A percentile compares a stretch with the other conserved stretches of the same genome.
phyloP scores from a whole-genome alignment of 2,797 vertebrate species.

The Epinephelus awoara region DNA sequence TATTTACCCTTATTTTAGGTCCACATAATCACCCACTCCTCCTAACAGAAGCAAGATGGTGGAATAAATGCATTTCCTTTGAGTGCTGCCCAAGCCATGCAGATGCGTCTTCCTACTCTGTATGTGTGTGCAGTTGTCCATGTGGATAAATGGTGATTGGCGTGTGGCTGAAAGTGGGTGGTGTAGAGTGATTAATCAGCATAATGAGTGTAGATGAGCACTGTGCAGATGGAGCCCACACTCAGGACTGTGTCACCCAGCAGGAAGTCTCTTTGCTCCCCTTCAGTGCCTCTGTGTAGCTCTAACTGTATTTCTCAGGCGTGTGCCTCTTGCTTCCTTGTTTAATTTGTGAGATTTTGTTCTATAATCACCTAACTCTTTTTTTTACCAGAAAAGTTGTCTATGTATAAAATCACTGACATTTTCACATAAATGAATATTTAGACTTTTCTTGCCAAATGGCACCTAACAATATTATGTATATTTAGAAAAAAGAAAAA shows the following conservation, averaged over 20 bases:
- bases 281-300: conserved; percentile 53
- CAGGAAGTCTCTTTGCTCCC: conserved; percentile 72
- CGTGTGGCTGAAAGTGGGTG: conserved; percentile 80
- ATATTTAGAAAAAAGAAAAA: neutral
- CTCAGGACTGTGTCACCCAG: conserved; percentile 79
- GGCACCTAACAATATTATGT: neutral
- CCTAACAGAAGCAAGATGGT: conserved; percentile 35
- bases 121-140: conserved; percentile 71
- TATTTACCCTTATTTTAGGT: conserved; percentile 16
- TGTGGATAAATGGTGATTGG: conserved; percentile 83
- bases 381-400: conserved; percentile 18
- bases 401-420: conserved; percentile 32
- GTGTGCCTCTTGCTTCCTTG: conserved; percentile 39
- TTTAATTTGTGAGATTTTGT: conserved; percentile 48
- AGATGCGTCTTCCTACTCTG: conserved; percentile 45
- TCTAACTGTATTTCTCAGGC: conserved; percentile 54
- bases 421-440: conserved; percentile 36
- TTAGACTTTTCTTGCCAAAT: conserved; percentile 14
- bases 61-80: conserved; percentile 41
- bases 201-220: conserved; percentile 82
- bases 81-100: conserved; percentile 34
- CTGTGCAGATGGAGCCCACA: conserved; percentile 81
- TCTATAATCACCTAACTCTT: conserved; percentile 35
- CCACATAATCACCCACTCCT: conserved; percentile 17
- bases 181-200: conserved; percentile 83